Base-by-base conservation (phyloP, 2,888 invertebrate species). In the Anodontia alba region DNA sequence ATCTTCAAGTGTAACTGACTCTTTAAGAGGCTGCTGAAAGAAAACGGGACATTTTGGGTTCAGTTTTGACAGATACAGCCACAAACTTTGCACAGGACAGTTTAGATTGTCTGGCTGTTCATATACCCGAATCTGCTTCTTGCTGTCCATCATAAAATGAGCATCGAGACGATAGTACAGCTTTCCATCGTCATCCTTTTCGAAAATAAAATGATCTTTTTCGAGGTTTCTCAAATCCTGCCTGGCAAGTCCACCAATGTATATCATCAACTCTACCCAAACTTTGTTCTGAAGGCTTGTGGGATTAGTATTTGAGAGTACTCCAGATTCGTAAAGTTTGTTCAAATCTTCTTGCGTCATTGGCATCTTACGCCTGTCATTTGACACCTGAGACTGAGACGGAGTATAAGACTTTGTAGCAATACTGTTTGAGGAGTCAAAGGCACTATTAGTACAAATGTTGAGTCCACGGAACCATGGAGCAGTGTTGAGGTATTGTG, bases 251-350 rank as follows among this genome's bases (percentile, higher is more conserved):
- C 81, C 86, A 49, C 86, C 86, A 38, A 83, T 74, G 42, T 86
- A 86, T 1, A 86, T 42, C 73, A 83, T 86, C 15, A 86, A 57
- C 57, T 86, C 86, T 12, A 83, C 71, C 86, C 86, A 86, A 0
- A 86, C 83, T 69, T 86, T 86, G 73, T 86, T 86, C 46, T 86
- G 86, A 26, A 86, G 70, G 23, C 76, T 54, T 2, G 66, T 54
- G 23, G 80, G 86, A 23, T 83, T 72, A 26, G 70, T 70, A 12
- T 74, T 70, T 29, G 75, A 75, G 29, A 86, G 62, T n/a, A 66
- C 54, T 15, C 76, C 73, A 0, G 81, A 83, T 15, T 76, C 74
- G 49, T 86, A 86, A 26, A 86, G 54, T 31, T 75, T 73, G 42
- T 79, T 73, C 26, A 86, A 46, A 49, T 86, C 77, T 5, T 75